Conservation (phyloP, 2,113 vertebrate species). For the Protomyctophum bolini region DNA sequence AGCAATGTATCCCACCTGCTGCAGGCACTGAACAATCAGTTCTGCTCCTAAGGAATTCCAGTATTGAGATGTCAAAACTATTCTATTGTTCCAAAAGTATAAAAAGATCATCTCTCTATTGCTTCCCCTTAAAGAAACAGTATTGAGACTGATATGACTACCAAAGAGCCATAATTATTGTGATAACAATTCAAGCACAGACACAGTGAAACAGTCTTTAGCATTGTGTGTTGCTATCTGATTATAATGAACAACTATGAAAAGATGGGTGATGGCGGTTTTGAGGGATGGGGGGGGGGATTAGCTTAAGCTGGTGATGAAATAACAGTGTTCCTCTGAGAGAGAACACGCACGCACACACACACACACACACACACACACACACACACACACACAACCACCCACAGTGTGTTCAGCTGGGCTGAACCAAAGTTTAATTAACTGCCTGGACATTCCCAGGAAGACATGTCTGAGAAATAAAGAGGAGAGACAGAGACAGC, state of each 20-base stretch:
- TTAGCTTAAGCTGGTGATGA: slow-evolving; percentile 41
- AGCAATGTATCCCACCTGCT: not conserved
- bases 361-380: too few relatives aligned
- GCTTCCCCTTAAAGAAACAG: not conserved
- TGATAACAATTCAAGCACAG: not conserved
- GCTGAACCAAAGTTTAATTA: not conserved
- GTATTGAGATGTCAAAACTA: too few relatives aligned
- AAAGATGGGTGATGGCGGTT: slow-evolving; percentile 24
- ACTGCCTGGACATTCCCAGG: not conserved
- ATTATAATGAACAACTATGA: slow-evolving; percentile 46
- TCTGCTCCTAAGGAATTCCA: not conserved
- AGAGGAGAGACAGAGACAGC: not conserved
- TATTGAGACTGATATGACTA: too few relatives aligned
- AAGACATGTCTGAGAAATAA: not conserved
- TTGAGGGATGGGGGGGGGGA: slow-evolving; percentile 36
- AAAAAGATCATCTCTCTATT: too few relatives aligned
- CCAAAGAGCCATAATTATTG: too few relatives aligned
- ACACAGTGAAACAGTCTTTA: slow-evolving; percentile 9
- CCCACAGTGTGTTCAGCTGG: not conserved
- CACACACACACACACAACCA: too few relatives aligned
- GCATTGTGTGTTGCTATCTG: slow-evolving; percentile 21
- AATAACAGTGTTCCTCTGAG: not conserved
- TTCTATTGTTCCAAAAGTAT: too few relatives aligned
- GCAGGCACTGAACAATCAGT: not conserved
- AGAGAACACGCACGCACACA: not conserved